Percentiles rank a stretch among this genome's conserved stretches.
Evolutionary conservation across 2,797 vertebrate genomes (phyloP).

Genomic region (Sus cebifrons): DNA sequence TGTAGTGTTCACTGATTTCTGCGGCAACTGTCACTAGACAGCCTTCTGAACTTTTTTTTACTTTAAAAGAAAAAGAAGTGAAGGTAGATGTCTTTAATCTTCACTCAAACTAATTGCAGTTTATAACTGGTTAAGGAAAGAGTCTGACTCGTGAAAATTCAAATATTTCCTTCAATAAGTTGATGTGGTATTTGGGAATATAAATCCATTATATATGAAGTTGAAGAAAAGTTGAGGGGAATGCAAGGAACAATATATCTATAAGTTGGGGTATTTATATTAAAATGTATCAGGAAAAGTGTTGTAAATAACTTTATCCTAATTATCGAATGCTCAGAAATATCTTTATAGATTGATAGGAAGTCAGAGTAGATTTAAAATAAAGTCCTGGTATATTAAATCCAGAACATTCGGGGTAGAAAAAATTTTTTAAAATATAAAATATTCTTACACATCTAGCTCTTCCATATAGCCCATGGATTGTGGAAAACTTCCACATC

Average conservation of each 20-base stretch:
- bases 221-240: background rate
- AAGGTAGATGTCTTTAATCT: background rate
- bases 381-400: background rate
- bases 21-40: background rate
- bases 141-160: background rate
- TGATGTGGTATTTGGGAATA: background rate
- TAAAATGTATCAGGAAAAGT: background rate
- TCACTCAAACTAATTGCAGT: background rate
- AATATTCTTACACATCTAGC: background rate
- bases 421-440: background rate
- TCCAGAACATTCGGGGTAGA: background rate
- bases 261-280: background rate
- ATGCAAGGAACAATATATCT: background rate
- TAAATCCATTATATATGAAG: background rate
- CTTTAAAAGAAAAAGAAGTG: background rate
- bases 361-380: background rate
- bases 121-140: background rate
- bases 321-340: background rate
- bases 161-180: background rate
- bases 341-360: background rate
- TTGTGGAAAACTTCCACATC: constrained; percentile 18
- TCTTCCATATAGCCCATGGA: background rate
- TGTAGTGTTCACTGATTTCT: background rate
- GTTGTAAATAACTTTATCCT: background rate
- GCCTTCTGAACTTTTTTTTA: constrained; percentile 17